Evolutionary conservation across 1,140 invertebrate species (phyloP).

Genomic region (Venustaconcha ellipsiformis): DNA sequence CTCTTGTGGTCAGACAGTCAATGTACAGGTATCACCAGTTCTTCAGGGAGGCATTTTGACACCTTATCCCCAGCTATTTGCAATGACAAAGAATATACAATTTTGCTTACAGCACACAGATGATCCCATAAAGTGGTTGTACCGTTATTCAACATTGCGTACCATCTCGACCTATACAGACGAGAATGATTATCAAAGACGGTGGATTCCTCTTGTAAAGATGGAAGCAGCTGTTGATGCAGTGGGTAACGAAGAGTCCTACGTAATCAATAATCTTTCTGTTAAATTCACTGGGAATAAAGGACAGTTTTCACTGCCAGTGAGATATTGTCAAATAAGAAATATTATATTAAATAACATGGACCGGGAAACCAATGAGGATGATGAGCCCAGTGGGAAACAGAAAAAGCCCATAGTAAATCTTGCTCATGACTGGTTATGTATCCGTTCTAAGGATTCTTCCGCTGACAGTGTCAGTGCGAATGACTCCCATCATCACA

Average conservation of each 20-base stretch:
- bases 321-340: slow-evolving; percentile 19
- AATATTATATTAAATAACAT: slow-evolving; percentile 20
- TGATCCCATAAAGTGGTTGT: slow-evolving; percentile 12
- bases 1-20: slow-evolving; percentile 10
- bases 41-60: slow-evolving; percentile 7
- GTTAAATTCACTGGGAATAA: background rate
- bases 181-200: slow-evolving; percentile 13
- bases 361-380: background rate
- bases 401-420: no score
- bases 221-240: slow-evolving; percentile 26
- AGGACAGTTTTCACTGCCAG: slow-evolving; percentile 16
- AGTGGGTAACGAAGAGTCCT: background rate
- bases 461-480: no score
- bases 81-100: slow-evolving; percentile 5
- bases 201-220: slow-evolving; percentile 29
- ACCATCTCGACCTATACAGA: background rate
- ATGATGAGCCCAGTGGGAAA: background rate
- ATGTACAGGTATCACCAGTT: slow-evolving; percentile 15
- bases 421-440: slow-evolving; percentile 14
- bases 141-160: background rate
- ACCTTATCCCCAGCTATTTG: slow-evolving; percentile 9
- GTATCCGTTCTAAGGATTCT: background rate
- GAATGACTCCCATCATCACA: no score
- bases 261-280: slow-evolving; percentile 14
- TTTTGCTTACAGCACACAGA: slow-evolving; percentile 16